Percentiles rank a stretch among this genome's conserved stretches.
Conservation (phyloP, 2,113 vertebrate genomes). For the Rhineura floridana region DNA sequence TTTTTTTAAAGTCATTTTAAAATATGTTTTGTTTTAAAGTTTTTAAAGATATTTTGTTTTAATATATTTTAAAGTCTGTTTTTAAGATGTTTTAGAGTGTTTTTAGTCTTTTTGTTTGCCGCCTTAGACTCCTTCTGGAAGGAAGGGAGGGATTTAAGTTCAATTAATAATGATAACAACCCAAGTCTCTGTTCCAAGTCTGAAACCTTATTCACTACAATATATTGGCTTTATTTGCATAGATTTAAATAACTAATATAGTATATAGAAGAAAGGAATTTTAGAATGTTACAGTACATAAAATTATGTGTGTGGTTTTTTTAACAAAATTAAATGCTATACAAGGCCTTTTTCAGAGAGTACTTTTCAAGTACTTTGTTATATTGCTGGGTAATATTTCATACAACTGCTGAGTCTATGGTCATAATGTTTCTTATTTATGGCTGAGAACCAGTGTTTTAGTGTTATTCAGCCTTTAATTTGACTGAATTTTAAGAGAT, state of each 20-base stretch:
- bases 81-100: no score
- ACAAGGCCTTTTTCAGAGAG: conserved; percentile 29
- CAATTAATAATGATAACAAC: no score
- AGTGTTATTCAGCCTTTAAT: conserved; percentile 81
- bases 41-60: no score
- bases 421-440: conserved; percentile 72
- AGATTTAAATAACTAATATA: neutral
- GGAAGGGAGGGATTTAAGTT: no score
- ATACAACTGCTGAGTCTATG: conserved; percentile 70
- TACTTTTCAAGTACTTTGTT: conserved; percentile 64
- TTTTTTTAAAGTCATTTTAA: no score
- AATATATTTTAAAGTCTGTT: no score
- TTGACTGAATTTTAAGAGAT: conserved; percentile 81
- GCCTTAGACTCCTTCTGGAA: no score
- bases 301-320: neutral
- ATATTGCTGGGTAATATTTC: conserved; percentile 68
- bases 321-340: conserved; percentile 30
- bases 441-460: conserved; percentile 78
- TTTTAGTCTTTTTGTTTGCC: no score
- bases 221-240: neutral
- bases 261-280: conserved; percentile 26
- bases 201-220: neutral
- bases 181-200: neutral
- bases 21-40: no score
- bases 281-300: conserved; percentile 39